phyloP scores from a whole-genome alignment of 2,888 invertebrate species.

The Aphelenchoides bicaudatus region DNA sequence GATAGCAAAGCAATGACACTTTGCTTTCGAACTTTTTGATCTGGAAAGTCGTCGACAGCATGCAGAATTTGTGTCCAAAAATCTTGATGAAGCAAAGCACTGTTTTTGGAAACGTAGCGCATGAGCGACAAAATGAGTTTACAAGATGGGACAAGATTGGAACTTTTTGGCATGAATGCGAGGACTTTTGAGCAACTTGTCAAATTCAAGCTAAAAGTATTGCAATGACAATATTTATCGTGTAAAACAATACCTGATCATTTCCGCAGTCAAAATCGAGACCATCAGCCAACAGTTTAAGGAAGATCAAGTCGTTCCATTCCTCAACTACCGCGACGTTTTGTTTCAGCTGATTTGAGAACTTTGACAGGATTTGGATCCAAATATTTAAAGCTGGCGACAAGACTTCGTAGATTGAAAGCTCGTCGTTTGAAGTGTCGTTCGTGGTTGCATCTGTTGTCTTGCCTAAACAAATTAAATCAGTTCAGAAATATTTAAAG shows the following conservation, averaged over 20 bases:
- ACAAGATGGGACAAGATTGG: conserved; percentile 46
- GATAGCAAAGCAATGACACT: conserved; percentile 51
- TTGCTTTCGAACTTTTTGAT: conserved; percentile 38
- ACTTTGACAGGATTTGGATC: no score
- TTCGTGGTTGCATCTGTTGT: neutral
- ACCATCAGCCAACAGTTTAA: conserved; percentile 39
- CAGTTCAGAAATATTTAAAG: neutral
- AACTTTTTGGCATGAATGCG: conserved; percentile 25
- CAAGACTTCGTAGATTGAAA: conserved; percentile 52
- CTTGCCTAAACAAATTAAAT: conserved; percentile 2
- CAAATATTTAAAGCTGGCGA: conserved; percentile 48
- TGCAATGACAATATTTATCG: conserved; percentile 23
- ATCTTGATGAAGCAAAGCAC: conserved; percentile 5
- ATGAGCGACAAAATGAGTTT: conserved; percentile 43
- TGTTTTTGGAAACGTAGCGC: conserved; percentile 27
- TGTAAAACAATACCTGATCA: conserved; percentile 28
- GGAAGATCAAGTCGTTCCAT: conserved; percentile 31
- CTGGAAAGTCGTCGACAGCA: conserved; percentile 12
- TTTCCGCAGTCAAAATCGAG: conserved; percentile 33
- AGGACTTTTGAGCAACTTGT: no score
- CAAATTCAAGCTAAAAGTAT: no score
- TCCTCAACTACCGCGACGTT: conserved; percentile 19
- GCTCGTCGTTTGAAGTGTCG: conserved; percentile 36
- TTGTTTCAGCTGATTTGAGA: no score
- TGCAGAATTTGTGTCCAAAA: conserved; percentile 22